Conservation (phyloP, 2,113 vertebrate species). For the Rattus rattus region DNA sequence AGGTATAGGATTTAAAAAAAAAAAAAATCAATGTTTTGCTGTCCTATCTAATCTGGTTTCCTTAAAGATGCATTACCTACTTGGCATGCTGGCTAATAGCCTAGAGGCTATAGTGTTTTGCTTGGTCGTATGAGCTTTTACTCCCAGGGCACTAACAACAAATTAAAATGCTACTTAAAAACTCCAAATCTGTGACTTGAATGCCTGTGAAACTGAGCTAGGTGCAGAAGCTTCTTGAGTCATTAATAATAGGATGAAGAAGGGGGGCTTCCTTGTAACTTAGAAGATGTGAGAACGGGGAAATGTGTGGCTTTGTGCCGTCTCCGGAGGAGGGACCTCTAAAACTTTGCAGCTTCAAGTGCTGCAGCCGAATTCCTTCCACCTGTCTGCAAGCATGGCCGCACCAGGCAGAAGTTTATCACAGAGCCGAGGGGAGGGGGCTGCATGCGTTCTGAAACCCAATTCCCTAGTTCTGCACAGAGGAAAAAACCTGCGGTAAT, state of each 20-base stretch:
- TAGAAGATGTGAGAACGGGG: constrained; percentile 11
- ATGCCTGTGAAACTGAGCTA: constrained; percentile 46
- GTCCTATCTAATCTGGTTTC: constrained; percentile 78
- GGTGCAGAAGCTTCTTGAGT: constrained; percentile 67
- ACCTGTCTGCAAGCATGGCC: background rate
- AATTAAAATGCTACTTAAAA: constrained; percentile 76
- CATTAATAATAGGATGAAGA: constrained; percentile 38
- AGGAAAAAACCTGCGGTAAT: constrained; percentile 84
- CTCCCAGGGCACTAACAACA: constrained; percentile 45
- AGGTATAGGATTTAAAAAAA: constrained; percentile 80
- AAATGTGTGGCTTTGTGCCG: background rate
- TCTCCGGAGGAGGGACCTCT: background rate
- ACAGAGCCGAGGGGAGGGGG: constrained; percentile 57
- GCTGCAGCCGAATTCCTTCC: constrained; percentile 59
- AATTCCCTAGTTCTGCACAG: constrained; percentile 65
- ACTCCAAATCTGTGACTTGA: constrained; percentile 60
- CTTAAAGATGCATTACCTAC: constrained; percentile 82
- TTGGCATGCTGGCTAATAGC: constrained; percentile 79
- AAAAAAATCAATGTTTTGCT: constrained; percentile 76
- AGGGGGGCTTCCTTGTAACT: constrained; percentile 11
- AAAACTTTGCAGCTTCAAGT: constrained; percentile 83
- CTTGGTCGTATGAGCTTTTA: constrained; percentile 73
- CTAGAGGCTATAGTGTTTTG: constrained; percentile 70
- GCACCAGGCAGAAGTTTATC: constrained; percentile 53
- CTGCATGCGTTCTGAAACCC: constrained; percentile 49